Base-by-base conservation (phyloP, 2,797 vertebrate species). In the Oryzias sinensis region DNA sequence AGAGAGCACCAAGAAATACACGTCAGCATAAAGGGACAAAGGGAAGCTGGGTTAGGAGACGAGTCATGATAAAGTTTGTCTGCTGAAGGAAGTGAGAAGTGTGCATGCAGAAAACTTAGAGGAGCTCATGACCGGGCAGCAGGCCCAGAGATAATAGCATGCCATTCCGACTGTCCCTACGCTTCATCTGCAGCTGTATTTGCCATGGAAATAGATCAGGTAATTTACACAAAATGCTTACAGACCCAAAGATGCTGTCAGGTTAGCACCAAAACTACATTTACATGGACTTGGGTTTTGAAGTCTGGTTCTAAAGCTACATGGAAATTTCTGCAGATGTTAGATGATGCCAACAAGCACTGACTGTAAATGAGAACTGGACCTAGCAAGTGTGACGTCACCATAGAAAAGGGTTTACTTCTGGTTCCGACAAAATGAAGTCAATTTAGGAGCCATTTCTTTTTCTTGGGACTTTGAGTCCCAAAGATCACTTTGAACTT, bases 81-180 rank as follows among this genome's bases (percentile, higher is more conserved):
- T 63, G 57, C 17, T 60, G 24, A 49, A 33, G 54, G 50, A 72
- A 56, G 18, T 43, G 60, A 6, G 29, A 29, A 49, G 57, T 7
- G 22, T 42, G 65, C 53, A 59, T 68, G 57, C 70, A 84, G 83
- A 87, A 67, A 52, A 71, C 77, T 80, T 81, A 65, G 86, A 74
- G 76, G 80, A 67, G 78, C 77, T 72, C 68, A 68, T 63, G 78
- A 75, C 68, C 69, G 56, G 43, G 73, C 75, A 75, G 40, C 42
- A 24, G 41, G 54, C 54, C 77, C 16, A 14, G 61, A 51, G 57
- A 53, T 62, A 82, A 78, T 53, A 58, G 57, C 57, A 58, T 53
- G 54, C 59, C 66, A 25, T 44, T 24, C 54, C 49, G 45, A 59
- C 67, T 67, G 59, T 53, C 44, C 45, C 63, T 41, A 17, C 20